phyloP scores from a whole-genome alignment of 2,113 vertebrate species.

The Anguilla japonica region DNA sequence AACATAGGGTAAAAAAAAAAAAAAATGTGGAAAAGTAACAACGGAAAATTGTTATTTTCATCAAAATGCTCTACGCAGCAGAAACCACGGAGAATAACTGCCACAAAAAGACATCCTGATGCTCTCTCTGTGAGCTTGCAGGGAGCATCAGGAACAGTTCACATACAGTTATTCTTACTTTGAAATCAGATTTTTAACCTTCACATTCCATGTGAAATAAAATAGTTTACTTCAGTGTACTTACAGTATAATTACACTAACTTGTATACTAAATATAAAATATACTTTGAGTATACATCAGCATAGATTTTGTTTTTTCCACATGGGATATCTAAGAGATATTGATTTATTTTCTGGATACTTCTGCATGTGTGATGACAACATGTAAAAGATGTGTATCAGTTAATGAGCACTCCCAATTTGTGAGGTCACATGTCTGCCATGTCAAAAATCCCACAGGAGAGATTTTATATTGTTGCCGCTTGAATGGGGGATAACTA shows the following conservation, averaged over 20 bases:
- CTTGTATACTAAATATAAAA: no score
- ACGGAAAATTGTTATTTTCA: neutral
- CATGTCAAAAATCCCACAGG: no score
- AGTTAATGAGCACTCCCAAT: no score
- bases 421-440: no score
- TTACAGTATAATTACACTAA: no score
- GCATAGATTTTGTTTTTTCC: no score
- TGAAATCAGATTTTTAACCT: neutral
- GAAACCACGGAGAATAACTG: neutral
- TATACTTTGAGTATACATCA: no score
- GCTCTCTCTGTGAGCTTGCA: neutral
- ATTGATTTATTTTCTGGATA: neutral
- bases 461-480: no score
- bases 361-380: no score
- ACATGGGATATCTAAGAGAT: neutral
- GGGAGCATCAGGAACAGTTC: neutral
- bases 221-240: no score
- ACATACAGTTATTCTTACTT: neutral
- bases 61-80: neutral
- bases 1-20: neutral
- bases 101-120: neutral
- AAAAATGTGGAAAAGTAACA: neutral
- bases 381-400: no score
- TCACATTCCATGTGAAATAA: neutral
- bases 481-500: no score